Evolutionary conservation across 2,113 vertebrate genomes (phyloP), one percentile per base, ranked within the genome.

Genomic region (Thalassoma bifasciatum): DNA sequence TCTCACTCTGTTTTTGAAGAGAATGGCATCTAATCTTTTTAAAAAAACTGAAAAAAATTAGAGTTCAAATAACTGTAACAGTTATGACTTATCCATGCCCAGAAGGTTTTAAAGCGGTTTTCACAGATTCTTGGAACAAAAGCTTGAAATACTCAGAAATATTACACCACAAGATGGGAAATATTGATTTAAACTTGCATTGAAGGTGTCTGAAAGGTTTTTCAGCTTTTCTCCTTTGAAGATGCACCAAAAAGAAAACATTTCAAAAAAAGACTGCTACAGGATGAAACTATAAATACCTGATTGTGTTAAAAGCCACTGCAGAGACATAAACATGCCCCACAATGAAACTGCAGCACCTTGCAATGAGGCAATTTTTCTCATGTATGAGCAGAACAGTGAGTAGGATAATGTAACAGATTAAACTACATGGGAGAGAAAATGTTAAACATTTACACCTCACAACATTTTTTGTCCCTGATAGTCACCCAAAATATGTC

Each of bases 381-480:
- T 62, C 19, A 68, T 17, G 37, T 53, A 47, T 4, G 34, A 66
- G 34, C 67, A 2, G 13, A 50, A 38, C 26, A n/a, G n/a, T 66
- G 14, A 10, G 62, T 37, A 58, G 17, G 12, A 75, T 56, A 77
- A 19, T 52, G 66, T 60, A 30, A 70, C 53, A 64, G 24, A 36
- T 86, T 73, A 74, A 74, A 67, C 71, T 14, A 67, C 21, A 19
- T 5, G 30, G 1, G 21, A 24, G 62, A 10, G 26, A 16, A 63
- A 61, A 59, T 6, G 60, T 84, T 87, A 47, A 76, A 82, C 67
- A 82, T 82, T 58, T 82, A 75, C 68, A 53, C 13, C n/a, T 65
- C 23, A 2, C 11, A 57, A 62, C 23, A 65, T 69, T 53, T 50
- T 59, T 14, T 22, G 13, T 26, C 19, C 26, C 51, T 58, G 65